Conservation (phyloP, 2,888 invertebrate species). For the Dasypolia templi region DNA sequence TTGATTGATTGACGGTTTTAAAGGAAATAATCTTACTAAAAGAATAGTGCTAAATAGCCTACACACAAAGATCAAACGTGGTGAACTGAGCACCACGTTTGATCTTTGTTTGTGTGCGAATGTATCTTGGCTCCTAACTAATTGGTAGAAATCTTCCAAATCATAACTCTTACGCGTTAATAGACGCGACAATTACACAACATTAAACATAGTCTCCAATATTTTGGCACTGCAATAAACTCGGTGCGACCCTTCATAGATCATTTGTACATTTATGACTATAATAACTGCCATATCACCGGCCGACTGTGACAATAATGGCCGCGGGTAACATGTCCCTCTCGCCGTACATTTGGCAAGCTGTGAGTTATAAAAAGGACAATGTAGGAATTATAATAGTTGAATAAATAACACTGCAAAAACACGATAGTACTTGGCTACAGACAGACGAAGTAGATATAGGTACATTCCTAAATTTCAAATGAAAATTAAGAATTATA, state of each 20-base stretch:
- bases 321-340: slow-evolving; percentile 20
- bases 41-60: neutral
- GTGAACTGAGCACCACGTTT: no score
- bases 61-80: no score
- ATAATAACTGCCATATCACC: slow-evolving; percentile 21
- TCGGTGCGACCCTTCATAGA: slow-evolving; percentile 20
- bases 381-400: neutral
- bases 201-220: slow-evolving; percentile 18
- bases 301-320: slow-evolving; percentile 28
- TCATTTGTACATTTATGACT: slow-evolving; percentile 28
- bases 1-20: no score
- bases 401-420: neutral
- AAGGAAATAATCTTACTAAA: no score
- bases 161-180: slow-evolving; percentile 16
- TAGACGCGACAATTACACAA: slow-evolving; percentile 17
- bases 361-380: slow-evolving; percentile 12
- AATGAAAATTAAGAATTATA: no score
- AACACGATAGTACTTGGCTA: no score
- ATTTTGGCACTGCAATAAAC: slow-evolving; percentile 24
- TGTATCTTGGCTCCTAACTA: no score
- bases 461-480: no score
- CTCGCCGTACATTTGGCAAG: slow-evolving; percentile 2
- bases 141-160: neutral
- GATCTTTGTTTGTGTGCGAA: no score
- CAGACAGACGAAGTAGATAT: no score